Percentiles rank a stretch among this genome's conserved stretches.
These are phyloP conservation scores for Basileuterus tristriatus DNA, from an alignment of 2,797 vertebrate genomes.

Conservation along the genomic window DNA sequence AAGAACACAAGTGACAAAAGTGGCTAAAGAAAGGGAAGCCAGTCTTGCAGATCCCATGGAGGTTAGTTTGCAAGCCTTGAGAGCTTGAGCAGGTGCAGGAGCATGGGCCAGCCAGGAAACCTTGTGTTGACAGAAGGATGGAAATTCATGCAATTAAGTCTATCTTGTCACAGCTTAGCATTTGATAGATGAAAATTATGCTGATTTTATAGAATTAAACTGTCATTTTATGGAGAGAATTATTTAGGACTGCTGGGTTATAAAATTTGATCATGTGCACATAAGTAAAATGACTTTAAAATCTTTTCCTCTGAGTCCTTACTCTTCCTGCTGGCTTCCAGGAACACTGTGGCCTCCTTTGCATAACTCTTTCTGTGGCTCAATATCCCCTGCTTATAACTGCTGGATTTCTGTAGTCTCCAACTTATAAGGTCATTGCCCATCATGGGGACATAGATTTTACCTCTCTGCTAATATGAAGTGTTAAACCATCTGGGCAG, in stretches of 20 bases:
- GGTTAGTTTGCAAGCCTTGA: not conserved
- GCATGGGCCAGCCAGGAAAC: not conserved
- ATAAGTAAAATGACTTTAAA: not conserved
- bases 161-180: not conserved
- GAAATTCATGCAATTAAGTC: conserved; percentile 24
- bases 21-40: not conserved
- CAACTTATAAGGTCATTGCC: not conserved
- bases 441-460: not conserved
- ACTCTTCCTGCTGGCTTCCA: not conserved
- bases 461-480: not conserved
- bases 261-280: not conserved
- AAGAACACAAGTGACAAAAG: not conserved
- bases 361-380: not conserved
- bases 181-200: not conserved
- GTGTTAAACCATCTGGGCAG: not conserved
- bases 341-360: not conserved
- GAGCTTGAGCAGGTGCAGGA: not conserved
- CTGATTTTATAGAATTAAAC: conserved; percentile 29
- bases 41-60: fast-evolving
- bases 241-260: not conserved
- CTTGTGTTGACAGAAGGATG: not conserved
- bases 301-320: not conserved
- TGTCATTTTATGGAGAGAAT: conserved; percentile 10
- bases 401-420: not conserved
- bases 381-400: not conserved